phyloP scores from a whole-genome alignment of 2,797 vertebrate species.

The Aphelocoma californica region DNA sequence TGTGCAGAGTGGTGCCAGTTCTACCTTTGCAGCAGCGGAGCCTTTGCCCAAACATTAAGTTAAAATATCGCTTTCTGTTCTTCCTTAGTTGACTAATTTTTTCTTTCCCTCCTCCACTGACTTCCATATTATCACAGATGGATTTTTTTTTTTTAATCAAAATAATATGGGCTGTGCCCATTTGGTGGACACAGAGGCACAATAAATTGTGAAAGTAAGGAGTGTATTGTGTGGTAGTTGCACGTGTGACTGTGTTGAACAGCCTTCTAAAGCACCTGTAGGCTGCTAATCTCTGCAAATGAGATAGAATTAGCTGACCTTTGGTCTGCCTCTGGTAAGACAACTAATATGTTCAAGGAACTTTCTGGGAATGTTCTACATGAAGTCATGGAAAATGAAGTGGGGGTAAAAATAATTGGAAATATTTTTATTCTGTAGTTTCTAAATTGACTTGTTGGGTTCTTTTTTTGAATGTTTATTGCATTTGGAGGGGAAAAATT shows the following conservation, averaged over 20 bases:
- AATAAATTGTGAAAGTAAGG: neutral
- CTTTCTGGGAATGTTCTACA: neutral
- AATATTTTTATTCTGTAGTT: neutral
- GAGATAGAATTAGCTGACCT: neutral
- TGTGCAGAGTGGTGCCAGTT: neutral
- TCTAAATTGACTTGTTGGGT: neutral
- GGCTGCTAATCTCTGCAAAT: neutral
- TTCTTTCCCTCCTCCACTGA: neutral
- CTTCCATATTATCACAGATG: neutral
- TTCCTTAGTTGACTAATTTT: neutral
- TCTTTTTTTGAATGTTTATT: neutral
- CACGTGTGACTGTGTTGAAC: neutral
- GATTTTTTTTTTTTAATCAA: neutral
- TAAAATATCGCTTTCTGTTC: neutral
- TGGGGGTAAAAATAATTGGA: neutral
- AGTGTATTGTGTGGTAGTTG: neutral
- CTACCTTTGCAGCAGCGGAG: neutral
- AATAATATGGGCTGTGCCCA: neutral
- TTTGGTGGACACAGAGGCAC: neutral
- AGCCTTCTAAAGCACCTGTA: neutral
- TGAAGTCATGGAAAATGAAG: neutral
- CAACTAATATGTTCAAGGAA: neutral
- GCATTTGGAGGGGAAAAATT: neutral
- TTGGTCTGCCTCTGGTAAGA: neutral
- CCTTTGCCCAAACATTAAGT: neutral